phyloP scores from a whole-genome alignment of 2,797 vertebrate genomes.

The Pipistrellus kuhlii region DNA sequence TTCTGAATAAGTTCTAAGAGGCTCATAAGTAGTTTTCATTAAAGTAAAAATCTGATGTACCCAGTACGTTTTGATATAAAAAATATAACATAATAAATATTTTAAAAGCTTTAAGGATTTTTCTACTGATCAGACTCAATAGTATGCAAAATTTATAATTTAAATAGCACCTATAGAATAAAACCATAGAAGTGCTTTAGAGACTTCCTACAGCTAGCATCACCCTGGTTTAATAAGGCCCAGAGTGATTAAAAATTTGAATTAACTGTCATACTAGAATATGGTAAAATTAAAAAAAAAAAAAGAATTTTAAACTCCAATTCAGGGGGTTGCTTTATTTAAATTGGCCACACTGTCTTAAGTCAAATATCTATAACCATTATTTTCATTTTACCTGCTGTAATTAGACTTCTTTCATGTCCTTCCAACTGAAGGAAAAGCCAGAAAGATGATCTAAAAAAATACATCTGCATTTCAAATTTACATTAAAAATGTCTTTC shows the following conservation, averaged over 20 bases:
- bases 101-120: constrained; percentile 57
- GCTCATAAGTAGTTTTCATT: constrained; percentile 67
- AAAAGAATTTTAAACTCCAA: constrained; percentile 62
- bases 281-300: constrained; percentile 21
- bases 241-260: constrained; percentile 58
- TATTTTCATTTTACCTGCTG: constrained; percentile 59
- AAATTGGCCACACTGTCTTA: constrained; percentile 30
- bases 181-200: constrained; percentile 53
- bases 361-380: constrained; percentile 53
- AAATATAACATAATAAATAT: constrained; percentile 40
- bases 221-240: constrained; percentile 45
- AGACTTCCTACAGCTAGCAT: neutral
- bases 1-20: constrained; percentile 68
- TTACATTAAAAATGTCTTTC: constrained; percentile 76
- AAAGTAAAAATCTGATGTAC: constrained; percentile 63
- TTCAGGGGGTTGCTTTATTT: constrained; percentile 30
- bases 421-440: constrained; percentile 67
- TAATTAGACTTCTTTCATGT: constrained; percentile 60
- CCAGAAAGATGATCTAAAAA: constrained; percentile 69
- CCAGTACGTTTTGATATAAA: constrained; percentile 50
- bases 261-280: constrained; percentile 42
- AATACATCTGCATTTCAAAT: constrained; percentile 77
- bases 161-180: constrained; percentile 72
- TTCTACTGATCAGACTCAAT: neutral
- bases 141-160: constrained; percentile 56